These are phyloP conservation scores for Drosophila sucinea DNA, from an alignment of 1,140 invertebrate genomes.

Conservation along the genomic window DNA sequence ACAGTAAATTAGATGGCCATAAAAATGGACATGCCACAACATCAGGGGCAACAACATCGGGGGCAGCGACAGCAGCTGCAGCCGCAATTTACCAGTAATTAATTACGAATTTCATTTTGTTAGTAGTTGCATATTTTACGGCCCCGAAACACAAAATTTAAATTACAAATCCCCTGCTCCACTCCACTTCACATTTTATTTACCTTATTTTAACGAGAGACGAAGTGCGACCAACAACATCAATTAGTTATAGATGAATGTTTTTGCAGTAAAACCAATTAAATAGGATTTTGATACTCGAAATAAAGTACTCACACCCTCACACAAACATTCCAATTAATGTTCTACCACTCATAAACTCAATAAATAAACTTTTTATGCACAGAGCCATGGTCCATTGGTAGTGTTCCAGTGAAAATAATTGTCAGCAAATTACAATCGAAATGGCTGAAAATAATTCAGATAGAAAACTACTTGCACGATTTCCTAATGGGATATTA, in stretches of 20 bases:
- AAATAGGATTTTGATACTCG: slow-evolving; percentile 3
- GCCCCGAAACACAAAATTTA: slow-evolving; percentile 29
- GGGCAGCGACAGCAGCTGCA: slow-evolving; percentile 15
- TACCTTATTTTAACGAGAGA: background rate
- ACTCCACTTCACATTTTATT: background rate
- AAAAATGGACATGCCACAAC: slow-evolving; percentile 30
- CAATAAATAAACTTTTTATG: background rate
- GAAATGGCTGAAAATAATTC: too few species aligned
- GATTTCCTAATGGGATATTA: too few species aligned
- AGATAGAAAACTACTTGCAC: too few species aligned
- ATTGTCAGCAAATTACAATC: too few species aligned
- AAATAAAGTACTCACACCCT: background rate
- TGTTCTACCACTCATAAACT: background rate
- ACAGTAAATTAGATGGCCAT: slow-evolving; percentile 55
- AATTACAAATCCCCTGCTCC: background rate
- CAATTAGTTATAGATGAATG: slow-evolving; percentile 5
- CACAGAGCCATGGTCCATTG: background rate
- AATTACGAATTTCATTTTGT: slow-evolving; percentile 41
- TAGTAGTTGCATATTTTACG: slow-evolving; percentile 42
- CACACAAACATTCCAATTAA: background rate
- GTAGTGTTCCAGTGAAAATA: background rate
- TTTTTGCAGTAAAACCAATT: background rate
- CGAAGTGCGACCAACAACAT: background rate
- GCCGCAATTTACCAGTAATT: slow-evolving; percentile 41
- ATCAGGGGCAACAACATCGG: background rate